Conservation (phyloP, 2,888 invertebrate species). For the Mimachlamys varia region DNA sequence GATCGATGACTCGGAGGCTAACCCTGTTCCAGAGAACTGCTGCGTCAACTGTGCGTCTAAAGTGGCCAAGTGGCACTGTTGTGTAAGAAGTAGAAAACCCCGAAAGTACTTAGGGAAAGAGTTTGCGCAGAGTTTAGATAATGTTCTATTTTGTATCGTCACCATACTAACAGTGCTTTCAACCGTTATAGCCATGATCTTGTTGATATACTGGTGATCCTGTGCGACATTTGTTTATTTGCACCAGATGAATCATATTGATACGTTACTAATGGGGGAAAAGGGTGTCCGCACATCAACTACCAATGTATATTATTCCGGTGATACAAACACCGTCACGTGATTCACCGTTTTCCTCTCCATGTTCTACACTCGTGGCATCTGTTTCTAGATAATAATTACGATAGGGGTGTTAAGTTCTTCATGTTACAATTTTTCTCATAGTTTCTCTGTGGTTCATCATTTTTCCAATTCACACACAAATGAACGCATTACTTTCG, state of each 20-base stretch:
- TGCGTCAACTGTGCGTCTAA: constrained; percentile 40
- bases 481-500: too few relatives aligned
- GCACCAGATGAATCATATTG: background rate
- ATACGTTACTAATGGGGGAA: background rate
- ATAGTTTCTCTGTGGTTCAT: too few relatives aligned
- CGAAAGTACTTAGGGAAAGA: constrained; percentile 30
- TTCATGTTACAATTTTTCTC: too few relatives aligned
- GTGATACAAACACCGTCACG: background rate
- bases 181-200: constrained; percentile 47
- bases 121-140: constrained; percentile 55
- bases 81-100: constrained; percentile 11
- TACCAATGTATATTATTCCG: background rate
- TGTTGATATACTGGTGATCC: constrained; percentile 45
- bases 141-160: constrained; percentile 63
- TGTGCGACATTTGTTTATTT: background rate
- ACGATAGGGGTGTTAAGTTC: too few relatives aligned
- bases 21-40: constrained; percentile 40
- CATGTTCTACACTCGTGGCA: too few relatives aligned
- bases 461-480: too few relatives aligned
- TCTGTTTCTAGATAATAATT: too few relatives aligned
- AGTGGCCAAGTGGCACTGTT: constrained; percentile 13
- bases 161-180: constrained; percentile 49
- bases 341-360: too few relatives aligned
- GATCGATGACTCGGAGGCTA: constrained; percentile 44
- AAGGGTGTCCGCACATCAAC: background rate